Evolutionary conservation across 2,797 vertebrate species (phyloP), one percentile per base, ranked within the genome.

Genomic region (Paramormyrops hopkinsi): DNA sequence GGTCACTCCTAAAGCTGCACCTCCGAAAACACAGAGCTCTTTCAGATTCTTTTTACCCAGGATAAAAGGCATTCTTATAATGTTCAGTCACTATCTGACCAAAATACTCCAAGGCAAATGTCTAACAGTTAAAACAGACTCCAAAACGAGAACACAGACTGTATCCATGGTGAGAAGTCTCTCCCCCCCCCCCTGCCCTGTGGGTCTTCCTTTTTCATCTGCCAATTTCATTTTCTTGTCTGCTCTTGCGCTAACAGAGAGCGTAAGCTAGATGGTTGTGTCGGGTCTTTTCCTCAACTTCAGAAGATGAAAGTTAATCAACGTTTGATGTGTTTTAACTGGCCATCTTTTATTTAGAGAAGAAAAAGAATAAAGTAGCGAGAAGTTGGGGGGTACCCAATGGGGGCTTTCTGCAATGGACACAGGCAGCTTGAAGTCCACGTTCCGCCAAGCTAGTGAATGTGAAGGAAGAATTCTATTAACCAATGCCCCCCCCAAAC

Each of bases 11-110:
- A 92, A 92, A 92, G 94, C 91, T 92, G 90, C 93, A 94, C 94
- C 92, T 92, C 92, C 90, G 92, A 93, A 92, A 93, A 92, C 90
- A 90, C 92, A 95, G 92, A 93, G 94, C 93, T 95, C 95, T 93
- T 93, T 94, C 91, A 88, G 91, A 89, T 92, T 91, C 92, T 95
- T 95, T 94, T 95, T 94, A 95, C 93, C 92, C 90, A 90, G 92
- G 93, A 94, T 96, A 94, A 95, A 95, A 96, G 94, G 91, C 95
- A 96, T 96, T 96, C 94, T 92, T 94, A 91, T 92, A 90, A 92
- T 91, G 93, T 90, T 94, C 93, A 93, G 94, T 95, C 93, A 94
- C 94, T 94, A 93, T 91, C 94, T 90, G 92, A 92, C 62, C 86
- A 95, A 95, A 95, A 92, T 95, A 95, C 94, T 95, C 92, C 1